Conservation (phyloP, 2,888 invertebrate species). For the Tricholauxania praeusta region DNA sequence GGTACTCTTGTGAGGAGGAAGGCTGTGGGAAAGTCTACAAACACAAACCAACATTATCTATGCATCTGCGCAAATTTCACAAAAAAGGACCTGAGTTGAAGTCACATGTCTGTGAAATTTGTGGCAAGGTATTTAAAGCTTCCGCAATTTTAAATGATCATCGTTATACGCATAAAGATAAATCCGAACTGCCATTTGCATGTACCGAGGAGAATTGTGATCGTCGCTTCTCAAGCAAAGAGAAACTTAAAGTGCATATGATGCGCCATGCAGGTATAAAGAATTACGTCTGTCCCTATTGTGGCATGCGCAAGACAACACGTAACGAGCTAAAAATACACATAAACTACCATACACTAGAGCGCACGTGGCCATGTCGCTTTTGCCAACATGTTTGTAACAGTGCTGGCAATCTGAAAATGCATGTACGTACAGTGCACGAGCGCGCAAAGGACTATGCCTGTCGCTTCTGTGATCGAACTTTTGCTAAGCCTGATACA, state of each 20-base stretch:
- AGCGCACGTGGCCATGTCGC: constrained; percentile 58
- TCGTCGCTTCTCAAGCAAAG: constrained; percentile 56
- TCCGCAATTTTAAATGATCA: constrained; percentile 57
- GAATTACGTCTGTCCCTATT: constrained; percentile 60
- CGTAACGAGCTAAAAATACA: constrained; percentile 60
- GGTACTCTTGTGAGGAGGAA: constrained; percentile 50
- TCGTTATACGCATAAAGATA: constrained; percentile 57
- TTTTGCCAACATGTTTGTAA: constrained; percentile 60
- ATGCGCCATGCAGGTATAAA: constrained; percentile 64
- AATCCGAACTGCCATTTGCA: constrained; percentile 54
- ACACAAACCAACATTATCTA: constrained; percentile 55
- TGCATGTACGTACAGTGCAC: constrained; percentile 59
- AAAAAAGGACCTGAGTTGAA: constrained; percentile 54
- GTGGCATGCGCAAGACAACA: constrained; percentile 61
- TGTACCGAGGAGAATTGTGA: constrained; percentile 54
- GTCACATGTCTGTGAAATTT: constrained; percentile 59
- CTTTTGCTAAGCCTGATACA: constrained; percentile 61
- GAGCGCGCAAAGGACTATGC: constrained; percentile 58
- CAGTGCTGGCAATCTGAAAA: constrained; percentile 58
- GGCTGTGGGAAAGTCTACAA: constrained; percentile 57
- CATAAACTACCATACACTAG: constrained; percentile 62
- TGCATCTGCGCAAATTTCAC: constrained; percentile 56
- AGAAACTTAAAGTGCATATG: constrained; percentile 60
- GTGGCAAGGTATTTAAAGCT: constrained; percentile 58
- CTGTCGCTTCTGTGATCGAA: constrained; percentile 58